Base-by-base conservation (phyloP, 2,797 vertebrate species). In the Cygnus olor region DNA sequence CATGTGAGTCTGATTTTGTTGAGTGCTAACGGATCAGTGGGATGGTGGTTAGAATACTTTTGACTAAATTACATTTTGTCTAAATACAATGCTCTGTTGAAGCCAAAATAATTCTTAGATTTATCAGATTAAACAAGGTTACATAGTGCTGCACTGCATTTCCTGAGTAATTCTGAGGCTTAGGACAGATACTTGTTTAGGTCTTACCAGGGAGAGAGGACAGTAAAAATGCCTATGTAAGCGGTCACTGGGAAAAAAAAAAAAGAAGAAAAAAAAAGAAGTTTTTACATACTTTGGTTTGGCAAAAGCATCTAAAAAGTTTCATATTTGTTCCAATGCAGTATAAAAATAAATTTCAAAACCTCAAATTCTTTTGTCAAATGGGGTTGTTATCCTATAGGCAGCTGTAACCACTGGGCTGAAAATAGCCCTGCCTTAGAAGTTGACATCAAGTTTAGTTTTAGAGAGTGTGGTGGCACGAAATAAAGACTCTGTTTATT, bases 101-200 rank as follows among this genome's bases (percentile, higher is more conserved):
- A 90, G 79, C 78, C 76, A 85, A 94, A 93, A 80, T 92, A 89
- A 58, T 95, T 93, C 76, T 80, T 79, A 94, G 80, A 93, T 93
- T 91, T 92, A 90, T 83, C 74, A 93, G 91, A 90, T 90, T 90
- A 95, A 84, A 80, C 56, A 34, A 94, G 40, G 78, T 93, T 96
- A 91, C 74, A 64, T 22, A 78, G 60, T n/a, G 65, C 65, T 89
- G 71, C n/a, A 80, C n/a, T 77, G 49, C n/a, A 57, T 42, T 94
- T 51, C 54, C 72, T 58, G n/a, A 51, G 66, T 42, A 74, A 71
- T 49, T 70, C 13, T 42, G 40, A 88, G 38, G 12, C 58, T 47
- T 64, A 85, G 49, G 40, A 88, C 6, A 42, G 47, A 73, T 22
- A 34, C 18, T 79, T 72, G 34, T 54, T 74, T n/a, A 81, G 13